Evolutionary conservation across 2,888 invertebrate species (phyloP).

Genomic region (Ectemnius continuus): DNA sequence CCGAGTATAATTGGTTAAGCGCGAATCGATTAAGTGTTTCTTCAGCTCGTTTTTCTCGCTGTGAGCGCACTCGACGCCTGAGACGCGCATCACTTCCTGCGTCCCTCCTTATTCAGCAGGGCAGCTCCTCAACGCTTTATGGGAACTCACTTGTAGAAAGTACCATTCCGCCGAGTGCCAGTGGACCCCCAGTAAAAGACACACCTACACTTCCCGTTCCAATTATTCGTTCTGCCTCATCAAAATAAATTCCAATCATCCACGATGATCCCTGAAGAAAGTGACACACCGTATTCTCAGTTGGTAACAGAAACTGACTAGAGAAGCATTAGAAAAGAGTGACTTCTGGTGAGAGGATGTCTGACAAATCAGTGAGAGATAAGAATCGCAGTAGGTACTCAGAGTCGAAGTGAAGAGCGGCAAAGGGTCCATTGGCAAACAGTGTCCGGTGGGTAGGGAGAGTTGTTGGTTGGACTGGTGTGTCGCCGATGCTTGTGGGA

Average conservation of each 20-base stretch:
- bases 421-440: constrained; percentile 57
- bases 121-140: not conserved
- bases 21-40: constrained; percentile 6
- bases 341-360: constrained; percentile 18
- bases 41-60: constrained; percentile 4
- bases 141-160: not conserved
- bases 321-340: no score
- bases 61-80: not conserved
- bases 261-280: not conserved
- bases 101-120: not conserved
- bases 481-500: constrained; percentile 47
- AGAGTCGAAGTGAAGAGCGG: constrained; percentile 54
- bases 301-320: no score
- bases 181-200: not conserved
- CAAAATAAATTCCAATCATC: not conserved
- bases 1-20: constrained; percentile 6
- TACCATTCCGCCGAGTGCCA: not conserved
- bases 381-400: constrained; percentile 58
- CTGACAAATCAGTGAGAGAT: constrained; percentile 48
- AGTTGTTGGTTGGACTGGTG: constrained; percentile 55
- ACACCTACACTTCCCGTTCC: not conserved
- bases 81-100: not conserved
- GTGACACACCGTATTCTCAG: no score
- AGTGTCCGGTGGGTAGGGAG: constrained; percentile 41
- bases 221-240: not conserved